These are phyloP conservation scores for Brachirus orientalis DNA, from an alignment of 2,113 vertebrate genomes.

Conservation along the genomic window DNA sequence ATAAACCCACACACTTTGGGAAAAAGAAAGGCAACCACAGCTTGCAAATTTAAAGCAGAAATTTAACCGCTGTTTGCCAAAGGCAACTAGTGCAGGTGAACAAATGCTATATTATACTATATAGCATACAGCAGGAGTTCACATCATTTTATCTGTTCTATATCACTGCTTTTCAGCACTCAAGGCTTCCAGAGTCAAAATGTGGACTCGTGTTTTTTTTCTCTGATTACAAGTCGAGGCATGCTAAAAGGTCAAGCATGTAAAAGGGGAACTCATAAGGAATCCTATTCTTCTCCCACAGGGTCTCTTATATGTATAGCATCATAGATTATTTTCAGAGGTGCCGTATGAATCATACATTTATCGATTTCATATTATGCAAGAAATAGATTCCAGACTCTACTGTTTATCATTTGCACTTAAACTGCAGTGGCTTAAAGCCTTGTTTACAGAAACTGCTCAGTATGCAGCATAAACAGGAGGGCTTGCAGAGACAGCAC, in stretches of 20 bases:
- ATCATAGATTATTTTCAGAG: slow-evolving; percentile 1
- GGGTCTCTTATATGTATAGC: background rate
- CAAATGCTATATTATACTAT: slow-evolving; percentile 35
- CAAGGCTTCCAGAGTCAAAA: slow-evolving; percentile 11
- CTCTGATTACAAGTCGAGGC: slow-evolving; percentile 33
- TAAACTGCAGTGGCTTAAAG: slow-evolving; percentile 8
- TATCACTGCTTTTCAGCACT: slow-evolving; percentile 36
- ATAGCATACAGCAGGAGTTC: slow-evolving; percentile 1
- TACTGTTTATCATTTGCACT: slow-evolving; percentile 8
- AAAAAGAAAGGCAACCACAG: too few species aligned
- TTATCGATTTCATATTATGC: slow-evolving; percentile 10
- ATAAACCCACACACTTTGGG: too few species aligned
- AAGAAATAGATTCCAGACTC: background rate
- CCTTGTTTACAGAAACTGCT: slow-evolving; percentile 49
- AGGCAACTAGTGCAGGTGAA: slow-evolving; percentile 3
- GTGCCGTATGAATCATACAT: background rate
- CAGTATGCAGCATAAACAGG: slow-evolving; percentile 64
- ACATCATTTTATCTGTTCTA: slow-evolving; percentile 28
- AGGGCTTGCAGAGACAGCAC: slow-evolving; percentile 50
- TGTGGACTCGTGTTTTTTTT: slow-evolving; percentile 9
- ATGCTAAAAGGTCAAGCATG: slow-evolving; percentile 19
- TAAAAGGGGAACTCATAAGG: background rate
- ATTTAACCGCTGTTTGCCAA: background rate
- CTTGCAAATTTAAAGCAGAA: too few species aligned
- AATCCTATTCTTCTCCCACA: slow-evolving; percentile 6